These are phyloP conservation scores for Scomber scombrus DNA, from an alignment of 2,113 vertebrate species.

Conservation along the genomic window DNA sequence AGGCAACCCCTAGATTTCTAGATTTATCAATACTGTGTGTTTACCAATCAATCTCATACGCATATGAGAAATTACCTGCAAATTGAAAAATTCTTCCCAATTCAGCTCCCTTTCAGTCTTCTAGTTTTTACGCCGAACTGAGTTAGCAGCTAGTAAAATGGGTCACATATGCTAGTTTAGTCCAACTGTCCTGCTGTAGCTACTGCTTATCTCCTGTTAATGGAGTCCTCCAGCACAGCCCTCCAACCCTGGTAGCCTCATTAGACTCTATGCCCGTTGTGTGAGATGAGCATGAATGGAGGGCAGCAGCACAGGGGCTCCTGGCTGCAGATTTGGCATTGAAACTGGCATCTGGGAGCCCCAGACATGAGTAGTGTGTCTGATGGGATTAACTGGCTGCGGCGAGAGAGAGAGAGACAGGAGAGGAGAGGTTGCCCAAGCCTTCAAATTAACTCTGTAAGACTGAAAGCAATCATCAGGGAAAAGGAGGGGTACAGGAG, in stretches of 20 bases:
- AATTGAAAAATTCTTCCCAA: background rate
- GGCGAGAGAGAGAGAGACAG: constrained; percentile 58
- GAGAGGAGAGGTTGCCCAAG: constrained; percentile 64
- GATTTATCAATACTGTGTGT: background rate
- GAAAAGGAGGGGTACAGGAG: constrained; percentile 34
- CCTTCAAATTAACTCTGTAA: constrained; percentile 74
- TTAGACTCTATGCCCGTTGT: constrained; percentile 71
- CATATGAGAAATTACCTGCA: background rate
- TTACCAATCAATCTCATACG: background rate
- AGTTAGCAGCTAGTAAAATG: constrained; percentile 35
- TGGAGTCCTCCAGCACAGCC: constrained; percentile 69
- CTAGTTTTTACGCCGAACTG: constrained; percentile 20
- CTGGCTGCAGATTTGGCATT: constrained; percentile 73
- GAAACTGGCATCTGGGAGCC: constrained; percentile 73
- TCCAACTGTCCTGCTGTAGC: constrained; percentile 44
- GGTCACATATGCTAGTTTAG: constrained; percentile 35
- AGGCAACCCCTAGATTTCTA: too few species aligned
- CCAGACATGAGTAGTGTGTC: constrained; percentile 76
- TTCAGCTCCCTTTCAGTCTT: background rate
- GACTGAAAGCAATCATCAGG: constrained; percentile 64
- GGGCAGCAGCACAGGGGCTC: constrained; percentile 64
- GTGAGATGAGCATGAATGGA: constrained; percentile 70
- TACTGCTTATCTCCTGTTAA: constrained; percentile 69
- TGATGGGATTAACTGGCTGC: constrained; percentile 81
- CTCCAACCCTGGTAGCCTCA: constrained; percentile 70